phyloP scores from a whole-genome alignment of 64 coral and sea anemone genomes.

The Actinia tenebrosa region DNA sequence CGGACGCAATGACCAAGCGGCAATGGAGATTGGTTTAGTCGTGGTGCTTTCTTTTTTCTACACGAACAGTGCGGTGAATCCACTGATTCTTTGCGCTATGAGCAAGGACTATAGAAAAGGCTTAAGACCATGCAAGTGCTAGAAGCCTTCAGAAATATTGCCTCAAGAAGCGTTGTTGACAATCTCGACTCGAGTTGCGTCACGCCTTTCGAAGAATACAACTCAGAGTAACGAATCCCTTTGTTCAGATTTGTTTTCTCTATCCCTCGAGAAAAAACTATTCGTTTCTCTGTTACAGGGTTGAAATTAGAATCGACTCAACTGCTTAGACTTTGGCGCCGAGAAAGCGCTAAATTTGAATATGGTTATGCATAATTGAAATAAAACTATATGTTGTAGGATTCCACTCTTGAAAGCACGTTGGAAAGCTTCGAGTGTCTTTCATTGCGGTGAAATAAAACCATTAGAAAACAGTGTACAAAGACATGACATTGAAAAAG shows the following conservation, averaged over 20 bases:
- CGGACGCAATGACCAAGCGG: background rate
- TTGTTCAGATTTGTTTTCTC: background rate
- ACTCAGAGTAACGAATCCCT: background rate
- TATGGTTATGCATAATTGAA: background rate
- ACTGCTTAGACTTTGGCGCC: background rate
- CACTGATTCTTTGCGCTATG: conserved; percentile 84
- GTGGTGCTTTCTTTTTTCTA: conserved; percentile 64
- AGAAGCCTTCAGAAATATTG: background rate
- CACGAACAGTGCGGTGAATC: conserved; percentile 78
- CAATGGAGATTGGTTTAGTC: conserved; percentile 59
- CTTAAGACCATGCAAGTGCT: conserved; percentile 73
- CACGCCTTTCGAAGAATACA: background rate
- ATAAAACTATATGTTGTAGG: background rate
- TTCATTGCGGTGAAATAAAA: background rate
- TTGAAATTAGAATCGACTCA: background rate
- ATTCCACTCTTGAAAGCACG: background rate
- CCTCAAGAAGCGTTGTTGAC: background rate
- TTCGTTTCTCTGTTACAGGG: background rate
- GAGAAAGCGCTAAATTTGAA: background rate
- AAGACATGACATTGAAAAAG: background rate
- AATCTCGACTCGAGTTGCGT: background rate
- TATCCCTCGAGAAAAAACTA: background rate
- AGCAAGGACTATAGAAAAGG: conserved; percentile 92
- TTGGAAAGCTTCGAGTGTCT: background rate
- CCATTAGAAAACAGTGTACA: background rate